Percentiles rank a stretch among this genome's conserved stretches.
Evolutionary conservation across 2,888 invertebrate genomes (phyloP).

Genomic region (Pollenia labialis): DNA sequence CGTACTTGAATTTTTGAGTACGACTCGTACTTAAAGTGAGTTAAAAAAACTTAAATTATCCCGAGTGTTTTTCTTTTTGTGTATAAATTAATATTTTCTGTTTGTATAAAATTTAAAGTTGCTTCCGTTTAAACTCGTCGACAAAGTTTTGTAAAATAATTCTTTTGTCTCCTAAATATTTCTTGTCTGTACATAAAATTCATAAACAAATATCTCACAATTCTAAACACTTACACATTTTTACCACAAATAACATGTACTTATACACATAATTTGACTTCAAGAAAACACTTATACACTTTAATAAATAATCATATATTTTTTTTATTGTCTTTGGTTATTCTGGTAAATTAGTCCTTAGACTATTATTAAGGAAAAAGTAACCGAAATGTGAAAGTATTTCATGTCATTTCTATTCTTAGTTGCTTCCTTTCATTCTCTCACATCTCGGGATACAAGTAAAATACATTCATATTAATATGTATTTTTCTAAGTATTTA

Average conservation of each 20-base stretch:
- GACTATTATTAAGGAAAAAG: constrained; percentile 13
- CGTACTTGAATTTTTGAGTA: no score
- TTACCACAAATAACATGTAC: background rate
- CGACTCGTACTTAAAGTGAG: no score
- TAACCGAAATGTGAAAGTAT: constrained; percentile 29
- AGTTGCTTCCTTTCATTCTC: background rate
- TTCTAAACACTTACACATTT: background rate
- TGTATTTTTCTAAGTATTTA: background rate
- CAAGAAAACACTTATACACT: background rate
- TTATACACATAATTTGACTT: background rate
- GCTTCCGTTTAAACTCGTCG: no score
- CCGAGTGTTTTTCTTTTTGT: no score
- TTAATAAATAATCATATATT: constrained; percentile 12
- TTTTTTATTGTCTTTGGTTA: constrained; percentile 19
- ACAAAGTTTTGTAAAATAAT: no score
- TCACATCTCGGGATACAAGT: background rate
- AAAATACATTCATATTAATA: background rate
- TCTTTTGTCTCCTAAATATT: no score
- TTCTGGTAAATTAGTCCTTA: constrained; percentile 54
- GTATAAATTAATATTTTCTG: no score
- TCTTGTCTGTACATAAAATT: background rate
- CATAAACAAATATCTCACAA: background rate
- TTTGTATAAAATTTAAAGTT: no score
- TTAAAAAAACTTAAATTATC: no score
- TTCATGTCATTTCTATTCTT: background rate